Base-by-base conservation (phyloP, 2,797 vertebrate species). In the Arctocebus calabarensis region DNA sequence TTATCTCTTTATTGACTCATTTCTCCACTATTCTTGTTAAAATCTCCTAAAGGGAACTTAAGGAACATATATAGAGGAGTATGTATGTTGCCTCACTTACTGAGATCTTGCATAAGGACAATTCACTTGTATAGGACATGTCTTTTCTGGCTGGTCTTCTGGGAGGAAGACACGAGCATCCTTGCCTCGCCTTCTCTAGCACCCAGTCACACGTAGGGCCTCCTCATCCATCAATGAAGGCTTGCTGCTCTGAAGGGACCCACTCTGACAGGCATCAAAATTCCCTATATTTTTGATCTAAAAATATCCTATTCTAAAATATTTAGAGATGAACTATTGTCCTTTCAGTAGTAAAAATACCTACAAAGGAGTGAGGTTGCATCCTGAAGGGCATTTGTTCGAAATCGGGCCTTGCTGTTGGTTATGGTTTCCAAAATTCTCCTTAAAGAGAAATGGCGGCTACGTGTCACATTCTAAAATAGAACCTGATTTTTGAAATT, bases 341-440 rank as follows among this genome's bases (percentile, higher is more conserved):
- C 4, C 10, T 2, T 32, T 88, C 4, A 7, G 17, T 34, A 83
- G 5, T 66, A 91, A 94, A 84, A 11, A 75, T 86, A 75, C 59
- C 59, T 81, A 85, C 94, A 88, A 97, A 95, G 78, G 78, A 92
- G 61, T 55, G 64, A 82, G 84, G 29, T 27, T 91, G 29, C 8
- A 59, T 71, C 32, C 52, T 40, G n/a, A 55, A 89, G 12, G 20
- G 7, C 48, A 57, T 77, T 84, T 92, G n/a, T 57, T 19, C 90
- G 66, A 37, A 88, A 29, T 40, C 48, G 12, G 37, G 23, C 29
- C 52, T 29, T 57, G 6, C n/a, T 25, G 25, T 55, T 79, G 29
- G 9, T 66, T 45, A 7, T 22, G 64, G 7, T 23, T 94, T 91
- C 61, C 81, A 90, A 73, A 71, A 32, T 85, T 96, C n/a, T 86